A percentile compares a stretch with the other conserved stretches of the same genome.
Evolutionary conservation across 1,140 invertebrate species (phyloP).

Genomic region (Formica exsecta): DNA sequence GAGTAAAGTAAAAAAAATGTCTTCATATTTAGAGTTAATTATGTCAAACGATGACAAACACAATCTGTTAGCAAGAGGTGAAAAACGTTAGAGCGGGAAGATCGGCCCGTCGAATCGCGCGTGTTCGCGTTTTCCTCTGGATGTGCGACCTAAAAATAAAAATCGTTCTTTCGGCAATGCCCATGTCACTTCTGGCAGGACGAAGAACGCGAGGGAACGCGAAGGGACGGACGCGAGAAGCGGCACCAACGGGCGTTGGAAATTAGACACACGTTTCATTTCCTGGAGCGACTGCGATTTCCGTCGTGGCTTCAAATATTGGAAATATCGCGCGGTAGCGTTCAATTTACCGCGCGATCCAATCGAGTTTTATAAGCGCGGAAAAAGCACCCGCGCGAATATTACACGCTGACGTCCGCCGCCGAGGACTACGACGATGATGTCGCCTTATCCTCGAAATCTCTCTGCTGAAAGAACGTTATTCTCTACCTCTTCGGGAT

Average conservation of each 20-base stretch:
- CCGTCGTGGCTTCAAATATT: slow-evolving; percentile 84
- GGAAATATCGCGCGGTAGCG: slow-evolving; percentile 82
- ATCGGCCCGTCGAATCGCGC: neutral
- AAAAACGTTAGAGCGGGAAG: neutral
- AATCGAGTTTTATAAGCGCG: slow-evolving; percentile 81
- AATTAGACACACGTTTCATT: slow-evolving; percentile 87
- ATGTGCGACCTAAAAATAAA: slow-evolving; percentile 54
- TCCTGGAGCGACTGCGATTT: slow-evolving; percentile 84
- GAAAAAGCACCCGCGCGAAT: slow-evolving; percentile 69
- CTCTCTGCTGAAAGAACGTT: slow-evolving; percentile 19
- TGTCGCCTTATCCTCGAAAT: slow-evolving; percentile 41
- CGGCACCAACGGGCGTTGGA: slow-evolving; percentile 79
- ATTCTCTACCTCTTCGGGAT: slow-evolving; percentile 1
- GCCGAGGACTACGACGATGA: slow-evolving; percentile 7
- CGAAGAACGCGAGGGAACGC: slow-evolving; percentile 41
- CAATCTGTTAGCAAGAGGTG: neutral
- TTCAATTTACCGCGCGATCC: slow-evolving; percentile 82
- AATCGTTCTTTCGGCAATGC: slow-evolving; percentile 52
- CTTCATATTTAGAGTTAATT: neutral
- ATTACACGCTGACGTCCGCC: slow-evolving; percentile 29
- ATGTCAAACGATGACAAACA: neutral
- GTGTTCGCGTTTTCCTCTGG: slow-evolving; percentile 31
- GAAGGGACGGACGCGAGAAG: slow-evolving; percentile 43
- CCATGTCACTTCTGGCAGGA: slow-evolving; percentile 46
- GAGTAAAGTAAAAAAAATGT: neutral